A percentile compares a stretch with the other conserved stretches of the same genome.
Conservation (phyloP, 2,888 invertebrate genomes). For the Synanthedon formicaeformis region DNA sequence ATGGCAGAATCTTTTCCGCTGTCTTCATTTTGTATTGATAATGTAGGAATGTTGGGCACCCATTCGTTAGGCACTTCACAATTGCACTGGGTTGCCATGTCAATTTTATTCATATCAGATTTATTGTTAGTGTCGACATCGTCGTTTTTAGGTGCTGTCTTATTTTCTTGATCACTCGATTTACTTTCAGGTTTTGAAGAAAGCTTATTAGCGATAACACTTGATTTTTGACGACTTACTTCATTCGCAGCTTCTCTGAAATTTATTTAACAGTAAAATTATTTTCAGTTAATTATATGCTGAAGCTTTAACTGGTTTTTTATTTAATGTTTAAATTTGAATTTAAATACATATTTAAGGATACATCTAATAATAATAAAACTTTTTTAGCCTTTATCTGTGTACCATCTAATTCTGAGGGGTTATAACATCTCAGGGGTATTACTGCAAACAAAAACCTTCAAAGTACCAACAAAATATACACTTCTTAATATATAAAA, state of each 20-base stretch:
- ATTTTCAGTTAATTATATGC: no score
- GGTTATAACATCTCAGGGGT: no score
- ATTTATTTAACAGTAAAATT: constrained; percentile 2
- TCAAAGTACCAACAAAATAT: no score
- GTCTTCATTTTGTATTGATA: constrained; percentile 36
- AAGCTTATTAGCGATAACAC: constrained; percentile 24
- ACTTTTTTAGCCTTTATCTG: no score
- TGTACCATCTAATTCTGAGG: no score
- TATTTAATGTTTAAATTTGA: no score
- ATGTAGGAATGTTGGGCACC: constrained; percentile 35
- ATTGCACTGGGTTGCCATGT: constrained; percentile 57
- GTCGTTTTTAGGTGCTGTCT: constrained; percentile 9
- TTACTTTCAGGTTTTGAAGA: constrained; percentile 19
- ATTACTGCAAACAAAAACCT: no score
- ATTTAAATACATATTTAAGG: no score
- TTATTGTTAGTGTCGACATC: constrained; percentile 12
- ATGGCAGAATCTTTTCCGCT: constrained; percentile 24
- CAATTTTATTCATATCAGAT: constrained; percentile 21
- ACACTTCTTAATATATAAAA: no score
- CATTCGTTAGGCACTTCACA: constrained; percentile 29
- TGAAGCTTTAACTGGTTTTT: no score
- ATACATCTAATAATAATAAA: no score
- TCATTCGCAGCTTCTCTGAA: constrained; percentile 55
- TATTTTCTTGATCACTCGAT: constrained; percentile 5
- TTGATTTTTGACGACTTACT: constrained; percentile 48